Evolutionary conservation across 1,140 invertebrate species (phyloP), one percentile per base, ranked within the genome.

Genomic region (Sinonovacula constricta): DNA sequence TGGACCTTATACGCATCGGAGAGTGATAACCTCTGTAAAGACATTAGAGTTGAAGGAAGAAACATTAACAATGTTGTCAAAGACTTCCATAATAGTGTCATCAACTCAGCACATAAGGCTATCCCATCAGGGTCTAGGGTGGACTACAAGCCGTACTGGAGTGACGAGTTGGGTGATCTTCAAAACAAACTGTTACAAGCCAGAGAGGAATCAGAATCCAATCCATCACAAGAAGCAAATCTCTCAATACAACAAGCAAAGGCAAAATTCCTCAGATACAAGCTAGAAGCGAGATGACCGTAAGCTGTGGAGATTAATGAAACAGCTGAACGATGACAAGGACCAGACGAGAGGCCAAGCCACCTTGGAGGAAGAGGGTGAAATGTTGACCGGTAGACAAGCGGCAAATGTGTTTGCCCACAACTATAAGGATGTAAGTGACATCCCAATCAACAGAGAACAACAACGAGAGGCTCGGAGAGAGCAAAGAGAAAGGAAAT

Each of bases 281-380:
- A 65, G 62, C 33, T 36, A 34, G 62, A 65, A n/a, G 5, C 33
- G 5, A 33, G 2, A 65, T n/a, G n/a, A n/a, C n/a, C n/a, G n/a
- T n/a, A 65, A 65, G 62, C 39, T 65, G 2, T 65, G 62, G 62
- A 15, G 39, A 5, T 34, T 65, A 4, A 39, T 34, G 14, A 65
- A 49, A 18, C 62, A 22, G 62, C 62, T 65, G 62, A 65, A 65
- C 30, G 59, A 75, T 14, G 60, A 65, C 33, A 65, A 65, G 10
- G 7, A 18, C 7, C 39, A 45, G 39, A 7, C 7, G 39, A 45
- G 18, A 18, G n/a, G n/a, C n/a, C 7, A 45, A 45, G 18, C 39
- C 18, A 18, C 18, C 39, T 18, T 45, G 7, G 7, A 10, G 18
- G 39, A 10, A 7, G 39, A 45, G 7, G 39, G 39, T 18, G 39